Evolutionary conservation across 2,797 vertebrate genomes (phyloP).

Genomic region (Gadopsis bispinosus): DNA sequence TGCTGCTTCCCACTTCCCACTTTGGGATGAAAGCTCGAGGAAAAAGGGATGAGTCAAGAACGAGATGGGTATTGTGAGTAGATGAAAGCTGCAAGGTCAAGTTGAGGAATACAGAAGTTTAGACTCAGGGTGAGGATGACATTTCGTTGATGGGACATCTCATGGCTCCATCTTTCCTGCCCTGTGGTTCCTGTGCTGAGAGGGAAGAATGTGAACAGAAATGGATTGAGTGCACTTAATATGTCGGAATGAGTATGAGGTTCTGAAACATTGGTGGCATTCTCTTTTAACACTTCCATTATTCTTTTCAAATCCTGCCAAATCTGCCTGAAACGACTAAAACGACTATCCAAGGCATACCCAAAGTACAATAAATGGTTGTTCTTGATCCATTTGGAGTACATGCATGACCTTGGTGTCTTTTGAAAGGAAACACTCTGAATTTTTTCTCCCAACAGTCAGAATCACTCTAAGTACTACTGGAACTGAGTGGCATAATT

Average conservation of each 20-base stretch:
- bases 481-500: too few species aligned
- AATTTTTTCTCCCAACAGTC: too few species aligned
- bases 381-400: too few species aligned
- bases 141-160: neutral
- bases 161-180: neutral
- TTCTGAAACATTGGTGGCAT: neutral
- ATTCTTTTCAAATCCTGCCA: neutral
- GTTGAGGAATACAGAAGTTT: neutral
- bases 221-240: neutral
- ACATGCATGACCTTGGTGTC: too few species aligned
- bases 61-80: neutral
- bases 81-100: neutral
- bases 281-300: neutral
- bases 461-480: too few species aligned
- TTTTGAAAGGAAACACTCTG: too few species aligned
- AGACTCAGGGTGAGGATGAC: neutral
- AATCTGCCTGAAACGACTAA: too few species aligned
- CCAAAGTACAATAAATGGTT: too few species aligned
- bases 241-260: neutral
- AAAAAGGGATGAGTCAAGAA: too few species aligned
- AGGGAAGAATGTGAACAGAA: neutral
- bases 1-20: too few species aligned
- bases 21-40: neutral
- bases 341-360: too few species aligned
- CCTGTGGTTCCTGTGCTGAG: neutral